Evolutionary conservation across 2,888 invertebrate genomes (phyloP), one percentile per base, ranked within the genome.

Genomic region (Pseudococcus jackbeardsleyi): DNA sequence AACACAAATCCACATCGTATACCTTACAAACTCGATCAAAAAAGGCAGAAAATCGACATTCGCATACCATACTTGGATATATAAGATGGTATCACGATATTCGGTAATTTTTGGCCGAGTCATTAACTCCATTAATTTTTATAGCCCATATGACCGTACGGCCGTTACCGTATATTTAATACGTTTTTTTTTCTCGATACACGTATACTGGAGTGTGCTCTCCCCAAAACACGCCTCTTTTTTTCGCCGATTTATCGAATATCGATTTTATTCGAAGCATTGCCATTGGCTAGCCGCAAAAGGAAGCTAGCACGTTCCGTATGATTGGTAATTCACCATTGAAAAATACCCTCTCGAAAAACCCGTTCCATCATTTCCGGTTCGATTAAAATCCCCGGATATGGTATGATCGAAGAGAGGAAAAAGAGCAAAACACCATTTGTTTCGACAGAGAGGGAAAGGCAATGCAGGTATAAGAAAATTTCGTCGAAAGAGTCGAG

Each of bases 291-390:
- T 68, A 15, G 68, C 68, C 68, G 15, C 68, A 68, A 68, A 68
- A 68, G 68, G 68, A 68, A 68, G 68, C 68, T 26, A 68, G 68
- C 12, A 15, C 68, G 68, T 68, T 68, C 68, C 68, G 68, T 68
- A 68, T 68, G 26, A 68, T 68, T 68, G 68, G 68, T 68, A 68
- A 68, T 68, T 68, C 68, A 22, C 22, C 68, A 26, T 68, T 68
- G 19, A 68, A 68, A 68, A 19, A 26, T 68, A 68, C 68, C 68
- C 68, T 68, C 68, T 68, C 68, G 68, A 68, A n/a, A 68, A 68
- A 68, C 68, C 68, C 68, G 68, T 68, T 68, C 68, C 77, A 26
- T 77, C 77, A 77, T 77, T 77, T 77, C 77, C 77, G 77, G 77
- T 77, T 42, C 68, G 68, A 68, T 68, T 68, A 82, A 82, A 82